Base-by-base conservation (phyloP, 2,888 invertebrate genomes). In the Eilema caniola region DNA sequence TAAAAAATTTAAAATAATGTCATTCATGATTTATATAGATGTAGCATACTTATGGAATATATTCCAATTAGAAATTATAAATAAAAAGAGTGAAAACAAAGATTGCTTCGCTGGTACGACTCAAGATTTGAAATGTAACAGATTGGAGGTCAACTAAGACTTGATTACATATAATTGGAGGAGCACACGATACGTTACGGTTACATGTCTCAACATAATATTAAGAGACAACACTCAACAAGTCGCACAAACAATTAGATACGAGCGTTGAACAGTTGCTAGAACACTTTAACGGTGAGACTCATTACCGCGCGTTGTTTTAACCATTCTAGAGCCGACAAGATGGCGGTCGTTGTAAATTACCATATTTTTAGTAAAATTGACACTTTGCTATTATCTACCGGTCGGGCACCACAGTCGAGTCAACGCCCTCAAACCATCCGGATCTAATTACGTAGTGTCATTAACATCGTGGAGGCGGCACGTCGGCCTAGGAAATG, bases 401-500 rank as follows among this genome's bases (percentile, higher is more conserved):
- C 90, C 90, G 89, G 91, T 90, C 90, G 93, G 90, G 91, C 92
- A 90, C 90, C 89, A 89, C 89, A 89, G 86, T 78, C 68, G 81
- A 92, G 94, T 94, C 95, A 93, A 89, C 90, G 94, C 84, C 92
- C 95, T 89, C 91, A 87, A 93, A 93, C 94, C 95, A 94, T 94
- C 95, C 95, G 95, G 92, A 95, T 95, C 95, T 95, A 95, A 95
- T 95, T 95, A 95, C 92, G 88, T 88, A 87, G 92, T 92, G 94
- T 94, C 95, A 95, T 95, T 95, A 95, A 92, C 93, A 93, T 92
- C 88, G 88, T 87, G 90, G 91, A 92, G 93, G 92, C 92, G 93
- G 93, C 95, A 94, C 95, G 95, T 95, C 94, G 94, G 95, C 89
- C 92, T 94, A 93, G 95, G 95, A 94, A 95, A 94, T 95, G 95